Percentiles rank a stretch among this genome's conserved stretches.
Evolutionary conservation across 2,797 vertebrate genomes (phyloP).

Genomic region (Gorsachius magnificus): DNA sequence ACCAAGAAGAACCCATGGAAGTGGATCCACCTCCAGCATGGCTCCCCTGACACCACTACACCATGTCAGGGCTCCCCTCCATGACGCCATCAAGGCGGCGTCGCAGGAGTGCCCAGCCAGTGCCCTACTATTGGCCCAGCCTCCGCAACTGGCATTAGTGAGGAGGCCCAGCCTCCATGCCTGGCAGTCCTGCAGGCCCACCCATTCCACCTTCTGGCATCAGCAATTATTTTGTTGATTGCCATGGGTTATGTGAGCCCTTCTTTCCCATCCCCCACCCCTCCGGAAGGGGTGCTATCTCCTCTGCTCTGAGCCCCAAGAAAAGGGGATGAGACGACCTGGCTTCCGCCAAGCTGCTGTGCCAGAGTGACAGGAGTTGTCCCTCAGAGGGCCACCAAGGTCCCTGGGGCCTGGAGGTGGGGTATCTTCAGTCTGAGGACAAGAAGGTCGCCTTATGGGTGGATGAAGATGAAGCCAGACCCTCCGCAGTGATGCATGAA

Average conservation of each 20-base stretch:
- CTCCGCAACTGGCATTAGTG: neutral
- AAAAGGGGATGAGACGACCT: neutral
- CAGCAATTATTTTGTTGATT: neutral
- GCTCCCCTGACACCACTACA: neutral
- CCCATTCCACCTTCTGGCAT: neutral
- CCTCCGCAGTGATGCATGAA: no score
- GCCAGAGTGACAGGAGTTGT: neutral
- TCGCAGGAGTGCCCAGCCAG: neutral
- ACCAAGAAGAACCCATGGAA: neutral
- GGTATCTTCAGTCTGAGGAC: no score
- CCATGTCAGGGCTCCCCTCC: neutral
- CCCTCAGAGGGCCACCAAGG: neutral
- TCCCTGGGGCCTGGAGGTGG: no score
- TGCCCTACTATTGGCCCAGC: neutral
- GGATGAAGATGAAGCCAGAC: no score
- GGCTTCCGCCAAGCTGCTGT: neutral
- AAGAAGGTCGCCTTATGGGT: no score
- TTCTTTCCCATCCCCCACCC: neutral
- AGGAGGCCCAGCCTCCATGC: neutral
- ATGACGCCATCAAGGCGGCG: accelerated
- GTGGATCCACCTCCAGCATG: no score
- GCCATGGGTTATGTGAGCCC: neutral
- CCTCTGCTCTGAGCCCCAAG: no score
- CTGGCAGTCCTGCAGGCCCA: neutral
- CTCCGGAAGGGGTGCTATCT: neutral